Evolutionary conservation across 2,888 invertebrate genomes (phyloP), one percentile per base, ranked within the genome.

Genomic region (Parasteatoda lunata): DNA sequence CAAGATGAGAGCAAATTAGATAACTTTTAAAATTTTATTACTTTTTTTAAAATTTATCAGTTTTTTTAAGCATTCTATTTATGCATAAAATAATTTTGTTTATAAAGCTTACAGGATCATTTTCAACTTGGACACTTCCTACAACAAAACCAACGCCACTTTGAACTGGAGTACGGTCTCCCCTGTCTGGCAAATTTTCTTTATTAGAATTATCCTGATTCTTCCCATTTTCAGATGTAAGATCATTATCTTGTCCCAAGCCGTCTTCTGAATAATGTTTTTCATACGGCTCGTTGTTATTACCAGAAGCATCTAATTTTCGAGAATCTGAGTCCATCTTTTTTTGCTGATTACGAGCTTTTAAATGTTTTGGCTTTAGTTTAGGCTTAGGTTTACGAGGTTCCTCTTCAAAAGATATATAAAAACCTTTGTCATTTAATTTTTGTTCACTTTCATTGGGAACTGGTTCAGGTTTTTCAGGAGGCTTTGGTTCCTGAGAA

Each of bases 341-440:
- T 73, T 84, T 88, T 75, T 85, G 76, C 66, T 88, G 86, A 66
- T 88, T 77, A 52, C 89, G 73, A 68, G 89, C 88, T 83, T 89
- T 77, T 45, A 88, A 65, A 71, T 88, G 87, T 75, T 88, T 88
- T 3, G 89, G 88, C 89, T 97, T 93, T 78, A 97, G 93, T 15
- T 96, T 96, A 2, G 97, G 97, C 92, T 97, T 97, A 15, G 97
- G 96, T 91, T 97, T 88, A 54, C 95, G 91, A 0, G 91, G 91
- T 45, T 96, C 96, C 91, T 96, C 95, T 91, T 97, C 97, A 91
- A 98, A 97, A 77, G 97, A 96, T 91, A 98, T 97, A 92, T 98
- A 98, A 93, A 98, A 98, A 13, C 93, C 93, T 88, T 91, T 90
- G 70, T 91, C 91, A 76, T 76, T 79, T 15, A 77, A 70, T 75